These are phyloP conservation scores for Microctonus brassicae DNA, from an alignment of 2,888 invertebrate species.

Conservation along the genomic window DNA sequence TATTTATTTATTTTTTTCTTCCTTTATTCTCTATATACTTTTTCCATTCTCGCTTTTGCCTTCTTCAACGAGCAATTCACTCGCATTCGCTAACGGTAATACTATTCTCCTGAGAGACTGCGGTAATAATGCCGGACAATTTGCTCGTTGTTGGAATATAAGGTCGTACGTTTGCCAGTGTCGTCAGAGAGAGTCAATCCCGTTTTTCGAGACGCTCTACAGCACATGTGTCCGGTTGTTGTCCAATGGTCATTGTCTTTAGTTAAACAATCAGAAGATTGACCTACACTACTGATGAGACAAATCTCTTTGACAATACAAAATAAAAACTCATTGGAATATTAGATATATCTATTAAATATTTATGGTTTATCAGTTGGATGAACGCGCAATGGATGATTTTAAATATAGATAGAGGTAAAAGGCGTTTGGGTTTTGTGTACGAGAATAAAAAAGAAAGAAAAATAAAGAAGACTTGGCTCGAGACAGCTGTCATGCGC, in stretches of 20 bases:
- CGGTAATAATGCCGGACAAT: slow-evolving; percentile 55
- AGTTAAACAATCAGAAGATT: slow-evolving; percentile 24
- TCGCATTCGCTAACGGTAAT: slow-evolving; percentile 49
- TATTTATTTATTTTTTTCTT: too few species aligned
- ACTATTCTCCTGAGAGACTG: slow-evolving; percentile 36
- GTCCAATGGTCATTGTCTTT: slow-evolving; percentile 55
- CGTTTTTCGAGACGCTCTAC: slow-evolving; percentile 61
- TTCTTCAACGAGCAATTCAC: slow-evolving; percentile 35
- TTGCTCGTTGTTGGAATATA: slow-evolving; percentile 42
- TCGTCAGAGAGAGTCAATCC: slow-evolving; percentile 53
- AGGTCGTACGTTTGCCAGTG: slow-evolving; percentile 32
- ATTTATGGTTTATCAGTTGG: neutral
- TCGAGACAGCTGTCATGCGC: slow-evolving; percentile 34
- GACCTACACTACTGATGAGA: too few species aligned
- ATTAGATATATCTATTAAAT: neutral
- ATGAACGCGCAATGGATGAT: too few species aligned
- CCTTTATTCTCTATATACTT: slow-evolving; percentile 18
- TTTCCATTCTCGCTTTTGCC: slow-evolving; percentile 2
- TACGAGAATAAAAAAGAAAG: neutral
- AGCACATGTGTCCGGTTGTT: slow-evolving; percentile 63
- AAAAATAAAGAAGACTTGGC: neutral
- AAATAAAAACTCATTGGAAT: slow-evolving; percentile 40
- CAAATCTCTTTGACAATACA: neutral
- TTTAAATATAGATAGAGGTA: too few species aligned
- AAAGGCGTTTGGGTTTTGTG: too few species aligned